Evolutionary conservation across 1,140 invertebrate genomes (phyloP).

Genomic region (Aculops lycopersici): DNA sequence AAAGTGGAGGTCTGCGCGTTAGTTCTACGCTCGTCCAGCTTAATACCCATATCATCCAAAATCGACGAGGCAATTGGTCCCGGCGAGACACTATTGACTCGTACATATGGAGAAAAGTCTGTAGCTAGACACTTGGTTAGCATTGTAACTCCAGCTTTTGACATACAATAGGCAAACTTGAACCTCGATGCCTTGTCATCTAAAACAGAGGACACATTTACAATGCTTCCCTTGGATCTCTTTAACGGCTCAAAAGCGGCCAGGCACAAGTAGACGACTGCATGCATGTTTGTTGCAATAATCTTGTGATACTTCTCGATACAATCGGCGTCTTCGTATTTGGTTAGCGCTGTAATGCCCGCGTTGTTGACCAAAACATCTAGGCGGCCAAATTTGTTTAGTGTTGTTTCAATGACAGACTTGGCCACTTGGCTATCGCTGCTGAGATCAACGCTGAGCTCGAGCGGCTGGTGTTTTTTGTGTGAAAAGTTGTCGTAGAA

Average conservation of each 20-base stretch:
- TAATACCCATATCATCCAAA: neutral
- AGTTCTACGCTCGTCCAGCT: neutral
- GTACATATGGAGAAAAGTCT: conserved; percentile 15
- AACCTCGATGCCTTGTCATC: neutral
- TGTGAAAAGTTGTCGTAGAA: no score
- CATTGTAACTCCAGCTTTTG: conserved; percentile 16
- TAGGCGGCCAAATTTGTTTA: neutral
- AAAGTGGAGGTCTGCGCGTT: neutral
- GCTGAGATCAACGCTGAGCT: no score
- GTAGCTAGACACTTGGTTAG: conserved; percentile 17
- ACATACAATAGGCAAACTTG: conserved; percentile 13
- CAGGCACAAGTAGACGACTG: neutral
- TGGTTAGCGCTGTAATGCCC: neutral
- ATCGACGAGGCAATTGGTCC: neutral
- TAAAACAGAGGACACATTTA: neutral
- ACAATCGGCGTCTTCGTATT: neutral
- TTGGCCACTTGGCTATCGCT: no score
- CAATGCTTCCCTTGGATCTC: neutral
- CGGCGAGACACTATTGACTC: conserved; percentile 16
- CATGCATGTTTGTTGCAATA: neutral
- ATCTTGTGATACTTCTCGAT: neutral
- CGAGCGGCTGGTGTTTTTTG: no score
- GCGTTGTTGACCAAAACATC: neutral
- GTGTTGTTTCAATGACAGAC: neutral
- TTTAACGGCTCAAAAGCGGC: neutral